Evolutionary conservation across 2,113 vertebrate species (phyloP).

Genomic region (Chaenocephalus aceratus): DNA sequence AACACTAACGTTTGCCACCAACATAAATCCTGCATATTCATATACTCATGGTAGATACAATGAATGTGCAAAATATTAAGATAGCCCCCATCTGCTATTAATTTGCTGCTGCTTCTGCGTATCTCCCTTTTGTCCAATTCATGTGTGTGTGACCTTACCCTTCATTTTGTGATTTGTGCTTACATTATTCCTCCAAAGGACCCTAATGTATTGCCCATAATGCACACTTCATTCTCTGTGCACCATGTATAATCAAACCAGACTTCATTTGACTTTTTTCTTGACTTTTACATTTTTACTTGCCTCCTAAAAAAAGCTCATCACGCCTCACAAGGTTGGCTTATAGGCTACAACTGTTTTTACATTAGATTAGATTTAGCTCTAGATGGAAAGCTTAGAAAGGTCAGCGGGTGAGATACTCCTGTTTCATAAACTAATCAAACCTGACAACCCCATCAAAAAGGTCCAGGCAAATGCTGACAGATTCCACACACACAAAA

Average conservation of each 20-base stretch:
- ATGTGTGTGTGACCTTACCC: not conserved
- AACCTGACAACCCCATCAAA: conserved; percentile 75
- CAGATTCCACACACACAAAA: conserved; percentile 40
- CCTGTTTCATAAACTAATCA: conserved; percentile 72
- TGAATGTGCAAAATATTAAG: not conserved
- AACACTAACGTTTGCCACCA: not conserved
- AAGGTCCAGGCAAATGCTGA: conserved; percentile 63
- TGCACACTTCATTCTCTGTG: not conserved
- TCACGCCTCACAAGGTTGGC: conserved; percentile 30
- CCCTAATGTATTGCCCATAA: not conserved
- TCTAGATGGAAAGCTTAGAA: conserved; percentile 56
- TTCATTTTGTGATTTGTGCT: not conserved
- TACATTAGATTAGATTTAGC: conserved; percentile 67
- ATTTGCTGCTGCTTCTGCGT: not conserved
- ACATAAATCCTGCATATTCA: not conserved
- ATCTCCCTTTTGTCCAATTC: not conserved
- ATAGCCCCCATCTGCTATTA: not conserved
- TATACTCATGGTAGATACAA: not conserved
- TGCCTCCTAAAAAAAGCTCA: conserved; percentile 14
- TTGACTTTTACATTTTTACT: not conserved
- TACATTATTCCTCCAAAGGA: not conserved
- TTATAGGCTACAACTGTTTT: conserved; percentile 56
- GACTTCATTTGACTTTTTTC: not conserved
- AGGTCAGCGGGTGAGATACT: conserved; percentile 66
- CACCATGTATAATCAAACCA: not conserved